Base-by-base conservation (phyloP, 2,113 vertebrate genomes). In the Athene noctua region DNA sequence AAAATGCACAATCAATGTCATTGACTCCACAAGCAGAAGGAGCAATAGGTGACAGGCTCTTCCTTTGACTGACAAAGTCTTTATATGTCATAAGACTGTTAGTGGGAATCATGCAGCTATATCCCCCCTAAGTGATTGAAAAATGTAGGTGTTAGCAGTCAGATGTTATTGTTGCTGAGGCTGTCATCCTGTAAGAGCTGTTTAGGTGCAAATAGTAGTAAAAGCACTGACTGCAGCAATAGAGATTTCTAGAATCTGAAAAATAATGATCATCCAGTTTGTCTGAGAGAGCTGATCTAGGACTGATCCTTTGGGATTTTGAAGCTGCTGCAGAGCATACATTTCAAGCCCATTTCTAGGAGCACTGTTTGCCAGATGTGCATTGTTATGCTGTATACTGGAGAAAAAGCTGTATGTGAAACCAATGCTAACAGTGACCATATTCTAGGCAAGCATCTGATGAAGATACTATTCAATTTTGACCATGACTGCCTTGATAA, bases 161-260 rank as follows among this genome's bases (percentile, higher is more conserved):
- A 94, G 91, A 38, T 93, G 84, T 79, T 91, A 27, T 6, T 89
- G 91, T 51, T 91, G 84, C 92, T 46, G 73, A 92, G 78, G 61
- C 84, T 88, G 71, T 94, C 80, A 91, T 42, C 40, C 80, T 85
- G 14, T 22, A 47, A 82, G 80, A 72, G 77, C 44, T 88, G 77
- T 70, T 95, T 59, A 95, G 80, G 86, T 92, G 84, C 66, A 94
- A 92, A 73, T 8, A 91, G 89, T 91, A 95, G 89, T 94, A 94
- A 95, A 87, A 91, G 40, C 70, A 81, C 42, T 90, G 61, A 80
- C 36, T 86, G 67, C 58, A 90, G 55, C 32, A 66, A 25, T 1
- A 93, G 91, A 95, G 71, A 74, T 49, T 92, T 93, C 94, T 83
- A 78, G 79, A 93, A 92, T 74, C 23, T 93, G 80, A 59, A 92